phyloP scores from a whole-genome alignment of 2,888 invertebrate species.

The Parnassius apollo region DNA sequence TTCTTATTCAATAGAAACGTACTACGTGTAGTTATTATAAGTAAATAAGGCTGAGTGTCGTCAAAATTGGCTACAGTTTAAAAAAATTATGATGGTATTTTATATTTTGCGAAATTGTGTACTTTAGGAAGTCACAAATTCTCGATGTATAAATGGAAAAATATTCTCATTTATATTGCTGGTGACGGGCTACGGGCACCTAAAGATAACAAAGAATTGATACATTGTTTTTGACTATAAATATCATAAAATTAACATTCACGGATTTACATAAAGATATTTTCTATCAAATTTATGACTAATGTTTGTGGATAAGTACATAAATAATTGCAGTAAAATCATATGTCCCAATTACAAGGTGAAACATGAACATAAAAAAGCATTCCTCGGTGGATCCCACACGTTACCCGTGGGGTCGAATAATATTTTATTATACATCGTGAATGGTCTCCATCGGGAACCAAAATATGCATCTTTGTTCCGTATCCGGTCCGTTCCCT shows the following conservation, averaged over 20 bases:
- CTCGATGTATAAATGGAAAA: too few relatives aligned
- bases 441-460: slow-evolving; percentile 60
- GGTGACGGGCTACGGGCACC: too few relatives aligned
- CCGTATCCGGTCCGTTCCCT: slow-evolving; percentile 66
- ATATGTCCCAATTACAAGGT: slow-evolving; percentile 63
- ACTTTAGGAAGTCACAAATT: too few relatives aligned
- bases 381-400: slow-evolving; percentile 45
- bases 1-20: too few relatives aligned
- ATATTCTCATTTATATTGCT: too few relatives aligned
- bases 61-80: too few relatives aligned
- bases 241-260: not conserved
- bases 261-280: not conserved
- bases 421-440: slow-evolving; percentile 69
- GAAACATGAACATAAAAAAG: slow-evolving; percentile 57
- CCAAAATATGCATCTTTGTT: slow-evolving; percentile 72
- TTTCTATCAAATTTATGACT: not conserved
- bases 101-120: too few relatives aligned
- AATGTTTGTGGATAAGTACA: slow-evolving; percentile 39
- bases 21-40: too few relatives aligned
- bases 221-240: too few relatives aligned
- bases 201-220: too few relatives aligned
- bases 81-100: too few relatives aligned
- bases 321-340: slow-evolving; percentile 64
- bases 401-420: slow-evolving; percentile 67
- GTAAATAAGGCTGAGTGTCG: too few relatives aligned